Percentiles rank a stretch among this genome's conserved stretches.
These are phyloP conservation scores for Urocitellus parryii DNA, from an alignment of 2,113 vertebrate genomes.

Conservation along the genomic window DNA sequence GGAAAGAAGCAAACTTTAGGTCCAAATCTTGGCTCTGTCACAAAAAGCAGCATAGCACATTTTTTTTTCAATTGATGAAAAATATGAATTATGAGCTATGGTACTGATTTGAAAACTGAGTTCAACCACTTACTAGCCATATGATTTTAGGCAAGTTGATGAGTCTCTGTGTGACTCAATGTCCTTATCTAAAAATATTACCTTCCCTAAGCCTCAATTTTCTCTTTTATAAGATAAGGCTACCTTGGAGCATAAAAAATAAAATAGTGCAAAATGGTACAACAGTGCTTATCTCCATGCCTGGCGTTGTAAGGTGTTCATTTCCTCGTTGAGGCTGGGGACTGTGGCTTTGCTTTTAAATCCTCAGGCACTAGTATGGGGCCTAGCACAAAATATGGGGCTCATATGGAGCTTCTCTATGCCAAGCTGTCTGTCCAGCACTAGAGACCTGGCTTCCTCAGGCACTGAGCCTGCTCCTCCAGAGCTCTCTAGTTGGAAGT, in stretches of 20 bases:
- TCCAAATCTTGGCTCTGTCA: neutral
- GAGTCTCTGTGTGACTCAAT: neutral
- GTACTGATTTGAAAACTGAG: neutral
- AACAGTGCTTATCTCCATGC: neutral
- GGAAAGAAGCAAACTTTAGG: neutral
- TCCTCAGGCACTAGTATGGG: neutral
- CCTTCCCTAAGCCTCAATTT: neutral
- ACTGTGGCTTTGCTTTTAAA: neutral
- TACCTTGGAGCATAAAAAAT: neutral
- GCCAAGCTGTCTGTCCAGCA: neutral
- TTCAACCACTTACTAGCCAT: neutral
- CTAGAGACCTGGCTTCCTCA: neutral
- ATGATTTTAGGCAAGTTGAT: neutral
- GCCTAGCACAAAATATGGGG: neutral
- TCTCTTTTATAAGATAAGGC: slow-evolving; percentile 35
- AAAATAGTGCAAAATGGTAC: neutral
- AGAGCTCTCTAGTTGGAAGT: neutral
- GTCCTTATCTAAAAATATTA: neutral
- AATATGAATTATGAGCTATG: neutral
- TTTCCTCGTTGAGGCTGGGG: neutral
- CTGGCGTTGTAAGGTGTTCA: neutral
- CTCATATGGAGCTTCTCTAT: neutral
- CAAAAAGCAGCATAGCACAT: neutral
- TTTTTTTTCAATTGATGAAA: neutral
- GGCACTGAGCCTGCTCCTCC: neutral